Conservation (phyloP, 2,888 invertebrate species). For the Eupithecia pulchellata region DNA sequence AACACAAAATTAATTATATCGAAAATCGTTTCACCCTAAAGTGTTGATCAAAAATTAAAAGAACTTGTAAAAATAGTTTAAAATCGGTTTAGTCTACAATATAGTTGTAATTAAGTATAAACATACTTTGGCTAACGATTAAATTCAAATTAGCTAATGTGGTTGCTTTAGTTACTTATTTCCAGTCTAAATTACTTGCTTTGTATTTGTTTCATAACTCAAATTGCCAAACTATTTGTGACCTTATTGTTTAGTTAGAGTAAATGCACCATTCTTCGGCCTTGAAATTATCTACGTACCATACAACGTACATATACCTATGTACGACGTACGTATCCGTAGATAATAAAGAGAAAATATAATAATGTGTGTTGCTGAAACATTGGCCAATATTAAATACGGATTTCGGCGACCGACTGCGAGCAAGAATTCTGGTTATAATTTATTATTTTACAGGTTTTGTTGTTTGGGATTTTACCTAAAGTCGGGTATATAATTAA, state of each 20-base stretch:
- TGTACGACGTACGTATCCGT: too few species aligned
- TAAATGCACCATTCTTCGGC: slow-evolving; percentile 1
- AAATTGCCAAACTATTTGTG: not conserved
- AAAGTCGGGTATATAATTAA: too few species aligned
- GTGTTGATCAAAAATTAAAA: not conserved
- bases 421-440: not conserved
- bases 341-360: not conserved
- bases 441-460: too few species aligned
- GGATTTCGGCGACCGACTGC: not conserved
- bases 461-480: too few species aligned
- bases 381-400: too few species aligned
- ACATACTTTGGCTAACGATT: not conserved
- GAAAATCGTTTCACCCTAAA: too few species aligned
- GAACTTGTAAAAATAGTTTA: not conserved
- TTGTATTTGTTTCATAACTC: not conserved
- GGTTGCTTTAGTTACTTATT: not conserved
- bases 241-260: not conserved
- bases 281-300: not conserved
- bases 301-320: too few species aligned
- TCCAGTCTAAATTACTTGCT: not conserved
- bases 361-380: too few species aligned
- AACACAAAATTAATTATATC: not conserved
- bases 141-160: not conserved
- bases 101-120: not conserved
- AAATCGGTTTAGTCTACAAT: not conserved